Conservation (phyloP, 2,888 invertebrate species). For the Acronicta psi region DNA sequence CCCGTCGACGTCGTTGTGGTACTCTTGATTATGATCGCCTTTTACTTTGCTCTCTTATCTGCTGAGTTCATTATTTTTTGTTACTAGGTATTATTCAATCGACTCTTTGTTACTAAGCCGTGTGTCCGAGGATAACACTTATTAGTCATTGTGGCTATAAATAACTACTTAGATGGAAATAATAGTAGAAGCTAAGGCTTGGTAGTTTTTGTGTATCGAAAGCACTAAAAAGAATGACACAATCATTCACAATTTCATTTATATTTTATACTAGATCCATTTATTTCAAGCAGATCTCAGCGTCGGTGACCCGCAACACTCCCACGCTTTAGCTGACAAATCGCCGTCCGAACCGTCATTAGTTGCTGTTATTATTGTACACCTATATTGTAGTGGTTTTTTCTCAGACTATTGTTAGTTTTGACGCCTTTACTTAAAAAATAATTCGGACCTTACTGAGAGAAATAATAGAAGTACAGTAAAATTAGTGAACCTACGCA, state of each 20-base stretch:
- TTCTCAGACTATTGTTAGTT: slow-evolving; percentile 61
- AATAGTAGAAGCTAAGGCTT: not conserved
- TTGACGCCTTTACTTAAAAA: slow-evolving; percentile 47
- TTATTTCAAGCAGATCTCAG: slow-evolving; percentile 61
- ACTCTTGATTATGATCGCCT: slow-evolving; percentile 66
- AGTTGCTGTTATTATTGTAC: slow-evolving; percentile 58
- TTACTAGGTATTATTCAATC: slow-evolving; percentile 30
- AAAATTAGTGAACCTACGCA: too few species aligned
- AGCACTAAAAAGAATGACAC: slow-evolving; percentile 2
- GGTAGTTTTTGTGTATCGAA: not conserved
- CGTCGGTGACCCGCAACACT: slow-evolving; percentile 68
- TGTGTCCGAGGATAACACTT: slow-evolving; percentile 11
- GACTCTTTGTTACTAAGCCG: slow-evolving; percentile 29
- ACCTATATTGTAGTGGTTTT: slow-evolving; percentile 58
- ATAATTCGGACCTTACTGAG: slow-evolving; percentile 15
- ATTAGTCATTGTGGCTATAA: not conserved
- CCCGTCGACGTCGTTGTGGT: slow-evolving; percentile 52
- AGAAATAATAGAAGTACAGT: not conserved
- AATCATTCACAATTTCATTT: slow-evolving; percentile 13
- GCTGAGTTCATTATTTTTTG: slow-evolving; percentile 52
- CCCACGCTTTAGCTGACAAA: slow-evolving; percentile 71
- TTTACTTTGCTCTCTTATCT: slow-evolving; percentile 58
- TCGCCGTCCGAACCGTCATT: slow-evolving; percentile 55
- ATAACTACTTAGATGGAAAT: not conserved
- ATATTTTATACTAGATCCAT: slow-evolving; percentile 47